phyloP scores from a whole-genome alignment of 2,888 invertebrate genomes.

The Pristionchus japonicus region DNA sequence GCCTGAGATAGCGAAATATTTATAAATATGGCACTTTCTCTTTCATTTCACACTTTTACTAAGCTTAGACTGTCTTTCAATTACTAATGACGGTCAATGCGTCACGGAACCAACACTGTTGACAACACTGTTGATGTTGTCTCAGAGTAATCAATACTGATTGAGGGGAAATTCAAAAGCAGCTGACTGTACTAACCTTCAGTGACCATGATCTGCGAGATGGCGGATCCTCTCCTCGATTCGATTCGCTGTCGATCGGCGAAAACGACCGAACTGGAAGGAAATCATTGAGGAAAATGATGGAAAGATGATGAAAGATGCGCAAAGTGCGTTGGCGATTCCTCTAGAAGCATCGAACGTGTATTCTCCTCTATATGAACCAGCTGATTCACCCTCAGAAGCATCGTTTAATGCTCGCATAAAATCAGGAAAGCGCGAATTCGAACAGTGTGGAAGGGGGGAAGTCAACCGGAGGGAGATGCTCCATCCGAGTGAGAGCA shows the following conservation, averaged over 20 bases:
- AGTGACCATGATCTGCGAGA: conserved; percentile 14
- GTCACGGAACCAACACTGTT: too few relatives aligned
- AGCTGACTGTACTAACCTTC: background rate
- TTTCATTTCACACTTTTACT: too few relatives aligned
- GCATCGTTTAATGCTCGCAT: background rate
- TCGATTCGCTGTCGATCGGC: background rate
- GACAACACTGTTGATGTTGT: background rate
- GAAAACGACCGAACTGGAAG: conserved; percentile 24
- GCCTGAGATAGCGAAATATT: background rate
- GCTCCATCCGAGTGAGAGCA: background rate
- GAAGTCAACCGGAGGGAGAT: background rate
- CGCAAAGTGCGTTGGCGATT: background rate
- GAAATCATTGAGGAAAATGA: background rate
- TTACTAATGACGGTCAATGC: too few relatives aligned
- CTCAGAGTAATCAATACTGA: background rate
- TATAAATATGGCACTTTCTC: too few relatives aligned
- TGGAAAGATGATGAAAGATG: background rate
- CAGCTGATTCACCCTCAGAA: background rate
- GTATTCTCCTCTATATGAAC: background rate
- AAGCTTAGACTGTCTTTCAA: too few relatives aligned
- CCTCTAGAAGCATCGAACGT: background rate
- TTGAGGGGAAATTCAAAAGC: background rate
- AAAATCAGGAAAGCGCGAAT: background rate
- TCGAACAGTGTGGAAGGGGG: background rate
- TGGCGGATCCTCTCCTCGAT: background rate